These are phyloP conservation scores for Melipona quadrifasciata DNA, from an alignment of 1,140 invertebrate species.

Conservation along the genomic window DNA sequence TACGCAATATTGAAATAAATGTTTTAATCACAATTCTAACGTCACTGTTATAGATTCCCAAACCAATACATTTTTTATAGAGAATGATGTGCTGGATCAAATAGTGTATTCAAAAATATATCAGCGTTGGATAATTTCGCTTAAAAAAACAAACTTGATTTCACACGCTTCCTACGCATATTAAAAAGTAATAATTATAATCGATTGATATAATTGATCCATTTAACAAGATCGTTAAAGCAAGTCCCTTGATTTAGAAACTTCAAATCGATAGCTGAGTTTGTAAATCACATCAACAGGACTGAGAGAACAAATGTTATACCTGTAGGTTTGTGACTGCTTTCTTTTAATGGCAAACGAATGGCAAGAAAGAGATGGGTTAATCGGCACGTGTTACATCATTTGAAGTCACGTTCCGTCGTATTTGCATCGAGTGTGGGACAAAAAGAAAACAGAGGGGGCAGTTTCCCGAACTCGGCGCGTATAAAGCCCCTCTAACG, in stretches of 20 bases:
- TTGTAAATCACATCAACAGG: not conserved
- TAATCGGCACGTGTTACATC: not conserved
- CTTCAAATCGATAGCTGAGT: not conserved
- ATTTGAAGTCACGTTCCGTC: constrained; percentile 1
- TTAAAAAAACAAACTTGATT: no score
- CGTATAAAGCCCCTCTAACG: constrained; percentile 58
- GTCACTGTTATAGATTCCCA: no score
- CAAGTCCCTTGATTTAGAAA: not conserved
- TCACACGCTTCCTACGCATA: no score
- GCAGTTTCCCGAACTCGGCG: constrained; percentile 19
- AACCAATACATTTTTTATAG: no score
- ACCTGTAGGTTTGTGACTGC: not conserved
- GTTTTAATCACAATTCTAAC: no score
- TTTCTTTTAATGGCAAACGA: not conserved
- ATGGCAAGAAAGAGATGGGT: not conserved
- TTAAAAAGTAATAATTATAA: no score
- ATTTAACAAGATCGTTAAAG: not conserved
- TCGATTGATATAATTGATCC: no score
- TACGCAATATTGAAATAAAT: no score
- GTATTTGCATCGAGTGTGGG: constrained; percentile 8
- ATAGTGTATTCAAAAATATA: no score
- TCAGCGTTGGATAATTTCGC: no score
- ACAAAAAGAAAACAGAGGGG: constrained; percentile 11
- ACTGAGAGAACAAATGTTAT: not conserved
- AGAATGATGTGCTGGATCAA: no score